Evolutionary conservation across 2,113 vertebrate genomes (phyloP), one percentile per base, ranked within the genome.

Genomic region (Gymnocephalus cernua): DNA sequence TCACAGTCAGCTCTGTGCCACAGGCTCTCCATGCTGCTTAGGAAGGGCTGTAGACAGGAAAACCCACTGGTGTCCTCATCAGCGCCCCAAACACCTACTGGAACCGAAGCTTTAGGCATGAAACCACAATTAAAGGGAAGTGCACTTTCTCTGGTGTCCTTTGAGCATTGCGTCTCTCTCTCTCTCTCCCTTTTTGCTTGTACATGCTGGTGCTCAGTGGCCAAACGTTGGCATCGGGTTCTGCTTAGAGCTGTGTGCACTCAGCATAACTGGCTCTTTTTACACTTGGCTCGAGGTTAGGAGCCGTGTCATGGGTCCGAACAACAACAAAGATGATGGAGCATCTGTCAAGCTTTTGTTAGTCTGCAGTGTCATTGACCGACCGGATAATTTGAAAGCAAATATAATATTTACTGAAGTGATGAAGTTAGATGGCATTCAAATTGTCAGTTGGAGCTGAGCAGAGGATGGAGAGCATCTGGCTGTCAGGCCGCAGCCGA

Each of bases 81-180:
- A 77, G 53, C 12, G 16, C 67, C 41, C 45, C 69, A 71, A 75
- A 80, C 69, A 76, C 77, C 80, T 74, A 23, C 77, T 54, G 84
- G 44, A 82, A 74, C 73, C 19, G 4, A 25, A 74, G 80, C 84
- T 87, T 29, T 23, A 47, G 88, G 79, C 88, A 53, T 77, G 53
- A 84, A 85, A 80, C 70, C 81, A 83, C 76, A 84, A 83, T 89
- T 90, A 87, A 86, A 75, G 38, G 41, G 15, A 73, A 77, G 21
- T 56, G 68, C 77, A 76, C 56, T 57, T 65, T 65, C 54, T 51
- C 59, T 9, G 54, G 29, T 72, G 56, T 77, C 69, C 82, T 79
- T 12, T 41, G 71, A 80, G 78, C 48, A 63, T 76, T 19, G 11
- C 41, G 4, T 68, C 45, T 57, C 23, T 54, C 56, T 56, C n/a